Evolutionary conservation across 2,113 vertebrate species (phyloP), one percentile per base, ranked within the genome.

Genomic region (Caracal caracal): DNA sequence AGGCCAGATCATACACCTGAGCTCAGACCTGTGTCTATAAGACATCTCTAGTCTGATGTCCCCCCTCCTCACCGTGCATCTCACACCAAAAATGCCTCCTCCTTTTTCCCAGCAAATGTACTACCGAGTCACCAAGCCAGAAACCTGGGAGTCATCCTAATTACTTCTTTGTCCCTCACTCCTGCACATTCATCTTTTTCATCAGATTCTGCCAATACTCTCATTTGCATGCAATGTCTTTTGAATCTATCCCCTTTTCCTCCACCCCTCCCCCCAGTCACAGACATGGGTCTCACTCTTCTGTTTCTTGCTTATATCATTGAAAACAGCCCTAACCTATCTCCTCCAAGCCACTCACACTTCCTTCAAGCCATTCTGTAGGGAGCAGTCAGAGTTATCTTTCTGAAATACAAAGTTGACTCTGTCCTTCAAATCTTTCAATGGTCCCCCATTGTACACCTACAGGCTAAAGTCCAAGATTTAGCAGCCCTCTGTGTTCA

Each of bases 391-490:
- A 8, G 66, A 82, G 40, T 86, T 85, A 84, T 66, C 47, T 80
- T 97, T 88, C 75, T 89, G 43, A 89, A 92, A 33, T 33, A 75
- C 40, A 83, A 92, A 90, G 75, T n/a, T 80, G 30, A 86, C 86
- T 12, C 35, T 83, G 15, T 81, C 43, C 78, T 80, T 94, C 40
- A 80, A 71, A 63, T 87, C 35, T 86, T 93, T 94, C 82, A 56
- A 37, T 3, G 53, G 35, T 59, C 68, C 28, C 35, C 63, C 43
- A 37, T 78, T 59, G 43, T 94, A 84, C 73, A 76, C 28, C 43
- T 82, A 47, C 30, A 93, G 35, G 51, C 49, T 80, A 75, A 94
- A 95, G 61, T 92, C 66, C 33, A 84, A 96, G 93, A 88, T 92
- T 87, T 63, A 90, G 76, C n/a, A 90, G 37, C 11, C 59, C 40